These are phyloP conservation scores for Tetragnatha montana DNA, from an alignment of 2,888 invertebrate genomes.

Conservation along the genomic window DNA sequence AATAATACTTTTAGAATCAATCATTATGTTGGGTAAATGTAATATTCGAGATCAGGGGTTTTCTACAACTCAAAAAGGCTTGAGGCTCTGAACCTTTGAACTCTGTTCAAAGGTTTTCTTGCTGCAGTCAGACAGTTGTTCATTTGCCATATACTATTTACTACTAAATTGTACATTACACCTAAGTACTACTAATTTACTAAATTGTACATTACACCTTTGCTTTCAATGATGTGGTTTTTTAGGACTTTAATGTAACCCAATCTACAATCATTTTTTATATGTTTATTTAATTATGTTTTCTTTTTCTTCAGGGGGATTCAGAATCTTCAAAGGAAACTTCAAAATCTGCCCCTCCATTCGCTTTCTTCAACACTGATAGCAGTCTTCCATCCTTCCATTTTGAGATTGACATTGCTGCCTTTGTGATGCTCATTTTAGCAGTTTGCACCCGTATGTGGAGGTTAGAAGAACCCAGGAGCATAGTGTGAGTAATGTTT, in stretches of 20 bases:
- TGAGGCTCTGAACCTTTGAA: too few species aligned
- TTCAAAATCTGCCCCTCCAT: not conserved
- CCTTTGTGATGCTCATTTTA: slow-evolving; percentile 82
- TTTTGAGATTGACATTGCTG: slow-evolving; percentile 79
- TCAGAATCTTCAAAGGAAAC: not conserved
- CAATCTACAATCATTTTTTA: too few species aligned
- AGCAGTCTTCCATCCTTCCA: slow-evolving; percentile 73
- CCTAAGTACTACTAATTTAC: too few species aligned
- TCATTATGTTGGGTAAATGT: too few species aligned
- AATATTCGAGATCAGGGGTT: too few species aligned
- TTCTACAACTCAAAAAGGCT: too few species aligned
- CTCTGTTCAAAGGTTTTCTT: too few species aligned
- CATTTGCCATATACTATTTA: not conserved
- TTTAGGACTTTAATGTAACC: not conserved
- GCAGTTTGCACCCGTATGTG: slow-evolving; percentile 88
- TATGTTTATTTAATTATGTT: too few species aligned
- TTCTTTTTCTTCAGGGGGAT: not conserved
- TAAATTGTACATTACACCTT: not conserved
- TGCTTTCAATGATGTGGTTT: not conserved
- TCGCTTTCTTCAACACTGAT: slow-evolving; percentile 55
- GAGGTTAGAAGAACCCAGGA: slow-evolving; percentile 87
- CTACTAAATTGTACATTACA: not conserved
- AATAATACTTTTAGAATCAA: too few species aligned
- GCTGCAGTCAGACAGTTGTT: too few species aligned
- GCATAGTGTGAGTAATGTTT: slow-evolving; percentile 87